These are phyloP conservation scores for Drosophila melanogaster DNA, from an alignment of 1,140 invertebrate genomes.

Conservation along the genomic window DNA sequence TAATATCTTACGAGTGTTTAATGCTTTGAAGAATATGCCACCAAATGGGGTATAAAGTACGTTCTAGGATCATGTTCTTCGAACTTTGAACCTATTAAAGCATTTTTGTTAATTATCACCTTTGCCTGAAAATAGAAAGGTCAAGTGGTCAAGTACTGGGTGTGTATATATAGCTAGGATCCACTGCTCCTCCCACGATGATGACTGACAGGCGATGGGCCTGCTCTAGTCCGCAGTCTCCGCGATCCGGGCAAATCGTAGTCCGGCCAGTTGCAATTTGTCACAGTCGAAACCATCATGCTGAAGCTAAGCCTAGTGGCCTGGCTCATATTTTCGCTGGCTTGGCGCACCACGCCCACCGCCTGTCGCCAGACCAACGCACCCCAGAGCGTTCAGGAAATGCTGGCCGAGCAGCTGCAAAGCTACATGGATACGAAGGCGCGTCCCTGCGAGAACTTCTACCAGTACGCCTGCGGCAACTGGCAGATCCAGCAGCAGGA, in stretches of 20 bases:
- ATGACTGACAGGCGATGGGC: constrained; percentile 63
- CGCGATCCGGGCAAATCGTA: constrained; percentile 4
- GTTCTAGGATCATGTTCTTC: no score
- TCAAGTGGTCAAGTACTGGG: no score
- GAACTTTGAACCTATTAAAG: no score
- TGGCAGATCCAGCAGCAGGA: constrained; percentile 66
- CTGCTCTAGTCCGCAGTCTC: constrained; percentile 17
- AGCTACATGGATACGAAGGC: constrained; percentile 75
- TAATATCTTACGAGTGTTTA: not conserved
- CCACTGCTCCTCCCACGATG: constrained; percentile 46
- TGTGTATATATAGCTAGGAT: no score
- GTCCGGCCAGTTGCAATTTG: constrained; percentile 44
- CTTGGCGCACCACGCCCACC: constrained; percentile 78
- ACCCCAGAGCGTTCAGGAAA: constrained; percentile 59
- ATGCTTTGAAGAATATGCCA: not conserved
- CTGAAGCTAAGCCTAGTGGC: constrained; percentile 72
- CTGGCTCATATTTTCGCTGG: constrained; percentile 68
- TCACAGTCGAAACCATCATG: constrained; percentile 54
- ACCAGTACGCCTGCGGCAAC: constrained; percentile 80
- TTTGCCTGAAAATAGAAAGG: no score
- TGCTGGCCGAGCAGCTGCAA: constrained; percentile 70
- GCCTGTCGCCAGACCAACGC: constrained; percentile 69
- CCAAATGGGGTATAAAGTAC: no score
- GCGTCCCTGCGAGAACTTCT: constrained; percentile 79
- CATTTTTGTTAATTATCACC: no score